These are phyloP conservation scores for Dissostichus mawsoni DNA, from an alignment of 2,113 vertebrate genomes.

Conservation along the genomic window DNA sequence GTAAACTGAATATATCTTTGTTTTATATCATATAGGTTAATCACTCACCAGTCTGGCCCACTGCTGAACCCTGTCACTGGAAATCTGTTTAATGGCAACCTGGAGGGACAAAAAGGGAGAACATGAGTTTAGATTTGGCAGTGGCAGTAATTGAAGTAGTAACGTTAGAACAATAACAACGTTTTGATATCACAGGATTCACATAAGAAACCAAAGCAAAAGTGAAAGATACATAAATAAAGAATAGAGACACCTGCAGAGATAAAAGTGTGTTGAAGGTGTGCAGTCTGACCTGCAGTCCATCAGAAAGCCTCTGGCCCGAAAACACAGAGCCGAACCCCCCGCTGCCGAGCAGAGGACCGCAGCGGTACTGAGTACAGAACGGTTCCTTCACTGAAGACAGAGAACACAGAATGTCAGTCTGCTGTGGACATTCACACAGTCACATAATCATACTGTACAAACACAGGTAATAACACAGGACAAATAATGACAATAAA, in stretches of 20 bases:
- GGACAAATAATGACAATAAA: too few relatives aligned
- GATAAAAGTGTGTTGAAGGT: too few relatives aligned
- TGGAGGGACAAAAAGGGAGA: conserved; percentile 56
- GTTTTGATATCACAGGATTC: too few relatives aligned
- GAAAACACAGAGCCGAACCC: conserved; percentile 68
- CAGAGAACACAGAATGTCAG: not conserved
- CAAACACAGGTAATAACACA: too few relatives aligned
- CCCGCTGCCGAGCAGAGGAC: conserved; percentile 56
- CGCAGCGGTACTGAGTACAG: conserved; percentile 49
- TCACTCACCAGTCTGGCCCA: conserved; percentile 86
- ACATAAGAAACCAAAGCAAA: not conserved
- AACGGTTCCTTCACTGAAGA: conserved; percentile 61
- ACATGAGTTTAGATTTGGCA: not conserved
- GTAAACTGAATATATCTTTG: too few relatives aligned
- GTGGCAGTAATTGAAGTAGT: not conserved
- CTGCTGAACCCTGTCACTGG: conserved; percentile 83
- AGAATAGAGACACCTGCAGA: too few relatives aligned
- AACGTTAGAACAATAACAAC: not conserved
- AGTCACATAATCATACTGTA: too few relatives aligned
- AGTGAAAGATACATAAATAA: not conserved
- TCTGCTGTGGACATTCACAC: not conserved
- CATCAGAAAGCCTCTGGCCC: conserved; percentile 62
- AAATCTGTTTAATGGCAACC: conserved; percentile 90
- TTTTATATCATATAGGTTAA: too few relatives aligned
- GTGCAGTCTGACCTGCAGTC: conserved; percentile 56